Evolutionary conservation across 2,797 vertebrate species (phyloP).

Genomic region (Gallinago nigripennis): DNA sequence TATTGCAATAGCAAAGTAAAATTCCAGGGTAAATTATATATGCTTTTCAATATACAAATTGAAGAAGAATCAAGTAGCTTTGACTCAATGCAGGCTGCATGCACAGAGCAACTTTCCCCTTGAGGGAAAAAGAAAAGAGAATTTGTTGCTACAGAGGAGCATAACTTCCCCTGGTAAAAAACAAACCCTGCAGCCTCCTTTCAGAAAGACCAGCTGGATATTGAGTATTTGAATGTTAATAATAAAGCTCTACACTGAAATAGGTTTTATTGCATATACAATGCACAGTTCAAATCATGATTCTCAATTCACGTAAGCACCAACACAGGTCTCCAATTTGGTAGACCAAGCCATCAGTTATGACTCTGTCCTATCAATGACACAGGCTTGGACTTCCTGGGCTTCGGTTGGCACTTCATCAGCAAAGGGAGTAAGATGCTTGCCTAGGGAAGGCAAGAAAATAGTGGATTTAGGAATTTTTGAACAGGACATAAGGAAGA

Average conservation of each 20-base stretch:
- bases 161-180: background rate
- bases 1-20: background rate
- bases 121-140: background rate
- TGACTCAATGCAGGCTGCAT: background rate
- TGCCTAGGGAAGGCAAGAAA: background rate
- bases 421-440: background rate
- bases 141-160: background rate
- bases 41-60: background rate
- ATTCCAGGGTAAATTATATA: background rate
- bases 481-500: background rate
- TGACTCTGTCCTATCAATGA: background rate
- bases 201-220: background rate
- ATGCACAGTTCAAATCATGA: background rate
- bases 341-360: background rate
- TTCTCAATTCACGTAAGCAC: background rate
- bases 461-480: background rate
- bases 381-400: background rate
- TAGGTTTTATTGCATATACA: background rate
- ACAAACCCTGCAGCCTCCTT: background rate
- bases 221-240: background rate
- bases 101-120: background rate
- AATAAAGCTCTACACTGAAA: background rate
- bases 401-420: background rate
- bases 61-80: background rate
- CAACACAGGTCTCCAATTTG: background rate